Evolutionary conservation across 1,140 invertebrate species (phyloP).

Genomic region (Battus philenor): DNA sequence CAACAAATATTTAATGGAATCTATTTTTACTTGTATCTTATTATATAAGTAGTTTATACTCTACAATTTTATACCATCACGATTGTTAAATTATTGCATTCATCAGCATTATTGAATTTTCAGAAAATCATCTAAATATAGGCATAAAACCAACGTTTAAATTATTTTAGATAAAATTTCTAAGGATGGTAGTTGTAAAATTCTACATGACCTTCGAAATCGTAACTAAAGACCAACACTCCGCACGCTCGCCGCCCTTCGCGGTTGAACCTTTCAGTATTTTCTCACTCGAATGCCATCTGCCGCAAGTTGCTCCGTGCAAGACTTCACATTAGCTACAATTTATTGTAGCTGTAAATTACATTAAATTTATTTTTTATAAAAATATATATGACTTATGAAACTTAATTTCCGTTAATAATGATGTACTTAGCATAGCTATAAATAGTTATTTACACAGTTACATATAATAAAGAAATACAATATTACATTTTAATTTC

Average conservation of each 20-base stretch:
- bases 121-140: too few species aligned
- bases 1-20: too few species aligned
- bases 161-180: too few species aligned
- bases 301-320: slow-evolving; percentile 32
- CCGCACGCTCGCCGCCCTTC: slow-evolving; percentile 22
- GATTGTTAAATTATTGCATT: too few species aligned
- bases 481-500: too few species aligned
- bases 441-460: neutral
- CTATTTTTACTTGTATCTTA: too few species aligned
- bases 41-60: too few species aligned
- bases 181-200: too few species aligned
- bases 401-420: neutral
- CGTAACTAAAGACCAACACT: slow-evolving; percentile 1
- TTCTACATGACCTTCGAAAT: neutral
- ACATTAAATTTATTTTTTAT: slow-evolving; percentile 17
- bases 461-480: neutral
- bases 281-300: slow-evolving; percentile 54
- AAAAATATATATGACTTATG: neutral
- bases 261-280: slow-evolving; percentile 45
- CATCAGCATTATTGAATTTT: too few species aligned
- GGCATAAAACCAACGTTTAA: too few species aligned
- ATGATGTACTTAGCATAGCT: neutral
- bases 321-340: slow-evolving; percentile 32
- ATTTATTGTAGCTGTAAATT: slow-evolving; percentile 49
- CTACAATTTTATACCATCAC: too few species aligned